A percentile compares a stretch with the other conserved stretches of the same genome.
Evolutionary conservation across 2,113 vertebrate species (phyloP).

Genomic region (Pheucticus melanocephalus): DNA sequence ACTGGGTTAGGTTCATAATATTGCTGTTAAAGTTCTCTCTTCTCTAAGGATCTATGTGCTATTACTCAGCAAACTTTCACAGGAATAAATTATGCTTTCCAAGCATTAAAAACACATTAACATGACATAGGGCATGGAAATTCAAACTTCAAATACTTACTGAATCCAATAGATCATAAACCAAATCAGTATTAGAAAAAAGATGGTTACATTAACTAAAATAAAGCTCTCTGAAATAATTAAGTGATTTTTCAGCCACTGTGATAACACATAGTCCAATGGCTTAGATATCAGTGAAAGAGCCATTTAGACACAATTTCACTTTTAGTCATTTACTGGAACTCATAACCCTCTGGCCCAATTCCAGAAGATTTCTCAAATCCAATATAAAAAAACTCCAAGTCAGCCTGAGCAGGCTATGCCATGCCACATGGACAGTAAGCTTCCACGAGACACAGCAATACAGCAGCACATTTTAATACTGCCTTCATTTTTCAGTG

Average conservation of each 20-base stretch:
- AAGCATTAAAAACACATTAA: slow-evolving; percentile 45
- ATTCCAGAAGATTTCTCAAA: slow-evolving; percentile 53
- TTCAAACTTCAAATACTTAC: slow-evolving; percentile 51
- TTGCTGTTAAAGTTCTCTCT: background rate
- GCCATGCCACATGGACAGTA: background rate
- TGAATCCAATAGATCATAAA: slow-evolving; percentile 46
- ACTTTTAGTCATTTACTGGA: slow-evolving; percentile 59
- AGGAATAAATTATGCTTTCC: background rate
- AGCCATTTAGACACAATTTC: slow-evolving; percentile 51
- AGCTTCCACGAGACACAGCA: background rate
- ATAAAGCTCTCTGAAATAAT: slow-evolving; percentile 28
- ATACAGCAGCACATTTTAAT: background rate
- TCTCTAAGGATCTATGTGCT: background rate
- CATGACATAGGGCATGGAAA: slow-evolving; percentile 25
- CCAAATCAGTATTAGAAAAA: slow-evolving; percentile 8
- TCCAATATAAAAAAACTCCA: background rate
- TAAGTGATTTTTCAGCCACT: slow-evolving; percentile 33
- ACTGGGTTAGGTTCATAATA: background rate
- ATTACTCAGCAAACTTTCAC: background rate
- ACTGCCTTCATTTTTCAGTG: background rate
- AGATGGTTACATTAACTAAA: slow-evolving; percentile 29
- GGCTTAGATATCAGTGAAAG: slow-evolving; percentile 15
- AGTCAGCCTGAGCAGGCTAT: background rate
- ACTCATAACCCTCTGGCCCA: slow-evolving; percentile 21
- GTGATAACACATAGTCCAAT: slow-evolving; percentile 27